Percentiles rank a stretch among this genome's conserved stretches.
phyloP scores from a whole-genome alignment of 53 echinoderm and acorn worm species.

The Actinopyga echinites region DNA sequence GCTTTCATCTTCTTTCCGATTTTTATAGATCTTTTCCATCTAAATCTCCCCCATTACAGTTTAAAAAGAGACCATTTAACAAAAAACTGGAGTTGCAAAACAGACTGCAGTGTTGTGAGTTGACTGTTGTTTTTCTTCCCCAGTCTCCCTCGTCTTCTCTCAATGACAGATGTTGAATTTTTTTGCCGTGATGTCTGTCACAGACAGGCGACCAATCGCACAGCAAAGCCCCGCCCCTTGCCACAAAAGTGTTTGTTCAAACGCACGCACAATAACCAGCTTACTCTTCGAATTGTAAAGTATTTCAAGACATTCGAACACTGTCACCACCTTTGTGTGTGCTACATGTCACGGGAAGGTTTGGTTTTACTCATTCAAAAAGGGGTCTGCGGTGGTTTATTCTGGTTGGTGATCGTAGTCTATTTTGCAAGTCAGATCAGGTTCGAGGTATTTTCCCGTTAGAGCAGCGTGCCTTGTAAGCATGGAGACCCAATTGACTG shows the following conservation, averaged over 20 bases:
- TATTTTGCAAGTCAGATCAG: constrained; percentile 91
- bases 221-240: constrained; percentile 11
- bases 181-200: not conserved
- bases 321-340: not conserved
- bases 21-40: not conserved
- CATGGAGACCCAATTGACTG: constrained; percentile 42
- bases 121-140: constrained; percentile 25
- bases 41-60: constrained; percentile 10
- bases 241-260: constrained; percentile 36
- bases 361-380: constrained; percentile 38
- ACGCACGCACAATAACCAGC: constrained; percentile 15
- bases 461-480: constrained; percentile 25
- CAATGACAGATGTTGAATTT: constrained; percentile 21
- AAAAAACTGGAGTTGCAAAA: constrained; percentile 1
- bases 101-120: constrained; percentile 13
- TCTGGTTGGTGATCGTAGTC: constrained; percentile 28
- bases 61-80: constrained; percentile 16
- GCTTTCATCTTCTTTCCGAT: not conserved
- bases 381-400: constrained; percentile 24
- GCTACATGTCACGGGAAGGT: constrained; percentile 21
- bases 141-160: not conserved
- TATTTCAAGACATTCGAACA: constrained; percentile 13
- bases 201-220: constrained; percentile 16
- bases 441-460: constrained; percentile 43
- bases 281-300: not conserved